Conservation (phyloP, 2,797 vertebrate genomes). For the Anguilla megastoma region DNA sequence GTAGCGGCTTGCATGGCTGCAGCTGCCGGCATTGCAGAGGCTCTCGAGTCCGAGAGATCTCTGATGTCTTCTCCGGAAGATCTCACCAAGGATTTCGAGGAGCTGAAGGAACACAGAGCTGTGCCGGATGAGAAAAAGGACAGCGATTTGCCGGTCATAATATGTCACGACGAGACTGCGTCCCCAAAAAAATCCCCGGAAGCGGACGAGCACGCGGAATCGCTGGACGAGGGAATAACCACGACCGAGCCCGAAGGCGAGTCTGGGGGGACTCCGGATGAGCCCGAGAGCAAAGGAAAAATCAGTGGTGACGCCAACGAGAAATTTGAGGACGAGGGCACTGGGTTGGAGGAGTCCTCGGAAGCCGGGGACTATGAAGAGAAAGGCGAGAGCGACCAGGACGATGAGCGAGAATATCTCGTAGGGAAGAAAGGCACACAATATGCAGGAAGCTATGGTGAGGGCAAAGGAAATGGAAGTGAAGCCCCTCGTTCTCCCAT, state of each 20-base stretch:
- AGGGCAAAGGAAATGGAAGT: conserved; percentile 48
- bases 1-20: conserved; percentile 39
- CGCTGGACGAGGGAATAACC: conserved; percentile 90
- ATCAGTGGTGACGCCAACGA: conserved; percentile 77
- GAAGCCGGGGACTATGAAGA: conserved; percentile 91
- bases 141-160: conserved; percentile 60
- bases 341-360: conserved; percentile 85
- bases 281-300: conserved; percentile 78
- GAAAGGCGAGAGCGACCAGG: conserved; percentile 87
- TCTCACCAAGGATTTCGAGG: conserved; percentile 95
- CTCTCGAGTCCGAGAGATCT: conserved; percentile 80
- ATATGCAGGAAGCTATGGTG: conserved; percentile 35
- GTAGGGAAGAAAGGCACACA: conserved; percentile 58
- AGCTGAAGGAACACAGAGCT: conserved; percentile 82
- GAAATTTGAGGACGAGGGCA: conserved; percentile 91
- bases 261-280: conserved; percentile 83
- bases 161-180: conserved; percentile 70
- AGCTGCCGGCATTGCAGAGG: conserved; percentile 54
- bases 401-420: conserved; percentile 76
- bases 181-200: conserved; percentile 82
- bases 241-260: conserved; percentile 88
- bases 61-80: conserved; percentile 96
- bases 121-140: conserved; percentile 72
- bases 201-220: conserved; percentile 74
- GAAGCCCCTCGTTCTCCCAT: neutral